Evolutionary conservation across 2,113 vertebrate species (phyloP).

Genomic region (Pseudorasbora parva): DNA sequence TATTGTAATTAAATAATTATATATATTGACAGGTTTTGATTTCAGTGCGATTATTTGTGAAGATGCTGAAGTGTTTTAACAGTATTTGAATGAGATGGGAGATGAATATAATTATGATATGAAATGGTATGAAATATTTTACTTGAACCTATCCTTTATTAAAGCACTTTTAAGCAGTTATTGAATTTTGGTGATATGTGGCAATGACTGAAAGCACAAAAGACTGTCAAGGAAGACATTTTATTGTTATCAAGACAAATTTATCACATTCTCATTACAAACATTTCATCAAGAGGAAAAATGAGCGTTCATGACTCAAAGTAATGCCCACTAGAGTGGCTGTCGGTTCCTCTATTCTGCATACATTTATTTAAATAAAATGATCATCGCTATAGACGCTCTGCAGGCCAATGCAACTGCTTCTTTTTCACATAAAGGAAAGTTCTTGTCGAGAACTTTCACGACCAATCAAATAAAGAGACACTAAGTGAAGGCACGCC

Average conservation of each 20-base stretch:
- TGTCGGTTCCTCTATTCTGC: slow-evolving; percentile 5
- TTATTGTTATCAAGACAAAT: slow-evolving; percentile 47
- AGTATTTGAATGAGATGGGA: background rate
- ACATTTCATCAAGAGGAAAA: slow-evolving; percentile 48
- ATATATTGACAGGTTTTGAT: background rate
- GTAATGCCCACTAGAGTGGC: slow-evolving; percentile 31
- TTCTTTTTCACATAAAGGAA: slow-evolving; percentile 32
- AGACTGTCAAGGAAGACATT: slow-evolving; percentile 22
- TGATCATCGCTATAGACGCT: slow-evolving; percentile 41
- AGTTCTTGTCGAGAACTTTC: slow-evolving; percentile 36
- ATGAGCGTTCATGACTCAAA: slow-evolving; percentile 21
- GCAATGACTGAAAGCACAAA: slow-evolving; percentile 12
- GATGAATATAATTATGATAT: background rate
- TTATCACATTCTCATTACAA: slow-evolving; percentile 46
- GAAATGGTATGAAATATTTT: background rate
- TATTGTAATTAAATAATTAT: background rate
- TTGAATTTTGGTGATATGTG: background rate
- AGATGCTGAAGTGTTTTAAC: background rate
- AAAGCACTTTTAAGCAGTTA: background rate
- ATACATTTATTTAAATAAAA: slow-evolving; percentile 25
- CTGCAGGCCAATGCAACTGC: slow-evolving; percentile 8
- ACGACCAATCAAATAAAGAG: slow-evolving; percentile 51
- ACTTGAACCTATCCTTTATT: background rate
- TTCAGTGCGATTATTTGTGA: background rate
- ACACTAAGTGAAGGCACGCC: slow-evolving; percentile 67